These are phyloP conservation scores for Autographa gamma DNA, from an alignment of 2,888 invertebrate genomes.

Conservation along the genomic window DNA sequence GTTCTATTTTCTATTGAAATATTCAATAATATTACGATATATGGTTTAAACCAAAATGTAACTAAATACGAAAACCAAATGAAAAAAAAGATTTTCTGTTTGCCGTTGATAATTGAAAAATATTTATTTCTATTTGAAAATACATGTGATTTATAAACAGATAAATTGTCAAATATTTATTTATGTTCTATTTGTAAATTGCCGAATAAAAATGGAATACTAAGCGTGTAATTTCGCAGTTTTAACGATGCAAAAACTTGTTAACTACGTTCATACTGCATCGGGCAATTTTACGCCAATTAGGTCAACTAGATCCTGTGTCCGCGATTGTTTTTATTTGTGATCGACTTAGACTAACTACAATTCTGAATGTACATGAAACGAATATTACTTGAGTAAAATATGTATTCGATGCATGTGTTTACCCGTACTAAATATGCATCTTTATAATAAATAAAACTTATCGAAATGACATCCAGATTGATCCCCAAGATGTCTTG, in stretches of 20 bases:
- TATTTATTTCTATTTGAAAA: neutral
- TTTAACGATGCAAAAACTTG: constrained; percentile 46
- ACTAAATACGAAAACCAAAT: too few relatives aligned
- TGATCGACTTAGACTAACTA: neutral
- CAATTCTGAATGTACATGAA: neutral
- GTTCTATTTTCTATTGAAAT: too few relatives aligned
- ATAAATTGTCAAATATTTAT: constrained; percentile 8
- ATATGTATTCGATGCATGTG: too few relatives aligned
- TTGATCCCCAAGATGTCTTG: too few relatives aligned
- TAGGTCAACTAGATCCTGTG: constrained; percentile 23
- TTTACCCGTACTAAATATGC: too few relatives aligned
- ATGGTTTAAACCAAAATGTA: too few relatives aligned
- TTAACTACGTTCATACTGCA: constrained; percentile 24
- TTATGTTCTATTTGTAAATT: constrained; percentile 25
- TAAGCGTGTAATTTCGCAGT: constrained; percentile 33
- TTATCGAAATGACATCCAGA: too few relatives aligned
- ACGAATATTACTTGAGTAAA: neutral
- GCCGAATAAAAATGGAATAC: constrained; percentile 3
- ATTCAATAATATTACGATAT: too few relatives aligned
- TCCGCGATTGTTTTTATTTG: constrained; percentile 21
- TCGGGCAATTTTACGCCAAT: constrained; percentile 38
- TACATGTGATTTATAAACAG: neutral
- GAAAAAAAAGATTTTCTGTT: too few relatives aligned
- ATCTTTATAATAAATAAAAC: too few relatives aligned
- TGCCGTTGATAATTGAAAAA: neutral